Base-by-base conservation (phyloP, 2,888 invertebrate species). In the Aromia moschata region DNA sequence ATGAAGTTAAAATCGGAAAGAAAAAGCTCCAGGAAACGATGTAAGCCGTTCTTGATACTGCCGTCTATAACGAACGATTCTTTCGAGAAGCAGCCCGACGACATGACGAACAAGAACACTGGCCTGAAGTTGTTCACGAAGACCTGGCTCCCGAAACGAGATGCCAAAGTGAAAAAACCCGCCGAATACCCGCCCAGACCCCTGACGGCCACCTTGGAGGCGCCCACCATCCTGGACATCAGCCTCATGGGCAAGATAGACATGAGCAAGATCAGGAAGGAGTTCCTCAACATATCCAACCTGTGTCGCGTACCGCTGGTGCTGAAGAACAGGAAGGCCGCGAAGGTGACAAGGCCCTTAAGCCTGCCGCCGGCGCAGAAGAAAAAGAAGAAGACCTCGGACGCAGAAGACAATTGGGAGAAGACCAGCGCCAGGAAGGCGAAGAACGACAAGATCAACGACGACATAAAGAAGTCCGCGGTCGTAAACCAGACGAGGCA, bases 181-280 rank as follows among this genome's bases (percentile, higher is more conserved):
- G 55, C 68, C 2, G 67, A 70, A 31, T 69, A 74, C 15, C 65
- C 67, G 2, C 61, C 63, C n/a, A 72, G 86, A 9, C 86, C 86
- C 0, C 75, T 83, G 45, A 87, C 86, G 0, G 86, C 86, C 1
- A 85, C 84, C 10, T 74, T 87, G 53, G 85, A 85, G 37, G 81
- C 81, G 40, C 86, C 86, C 0, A 79, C 81, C 33, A 77, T 86
- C 2, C 74, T 86, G 51, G 82, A 86, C 69, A 83, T 84, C 1
- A 75, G 80, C 36, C 77, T 84, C 17, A 77, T 84, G 30, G 80
- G 82, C 11, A 83, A 83, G 68, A 79, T 86, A 25, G 86, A 86
- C 71, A 86, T 86, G 86, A 85, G 85, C 0, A 72, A 82, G 46
- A 75, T 85, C 20, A 80, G 83, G 44, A 84, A 85, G 68, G 85